Base-by-base conservation (phyloP, 30 jellyfish, hydroid and myxozoan species). In the Nemopilema nomurai region DNA sequence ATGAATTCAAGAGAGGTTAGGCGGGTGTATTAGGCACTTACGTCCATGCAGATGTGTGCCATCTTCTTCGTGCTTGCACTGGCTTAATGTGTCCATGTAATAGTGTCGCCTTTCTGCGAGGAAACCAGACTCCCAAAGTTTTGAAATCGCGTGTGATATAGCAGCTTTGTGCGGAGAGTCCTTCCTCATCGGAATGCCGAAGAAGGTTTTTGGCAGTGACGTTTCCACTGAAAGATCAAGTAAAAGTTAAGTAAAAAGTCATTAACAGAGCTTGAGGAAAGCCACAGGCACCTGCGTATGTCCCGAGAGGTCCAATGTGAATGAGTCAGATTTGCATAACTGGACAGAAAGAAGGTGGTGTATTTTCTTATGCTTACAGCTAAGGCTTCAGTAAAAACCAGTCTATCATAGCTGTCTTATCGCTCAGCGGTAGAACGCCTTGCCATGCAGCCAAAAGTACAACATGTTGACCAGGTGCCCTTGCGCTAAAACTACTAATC, bases 101-200 rank as follows among this genome's bases (percentile, higher is more conserved):
- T 71, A 24, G 4, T 28, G 17, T 1, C 69, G 30, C 20, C 85
- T 57, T 29, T 32, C 76, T 28, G 63, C 79, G 22, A 82, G 52
- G 41, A 49, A 82, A 27, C 85, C 85, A 28, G 85, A 32, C 31
- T 82, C 91, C 69, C 9, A 51, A 28, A 82, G 63, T 30, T 29
- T 82, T 20, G 79, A 19, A 27, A 82, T 57, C 41, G 80, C 91
- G 51, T 82, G 62, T 50, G 91, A 82, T 19, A 82, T 53, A 7
- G 91, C 84, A 32, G 49, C 33, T 53, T 70, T 51, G 13, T 31
- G 27, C 64, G 50, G 69, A 32, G 91, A 82, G 21, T 71, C 71
- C 66, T 41, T 72, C 0, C 85, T 31, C 16, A 82, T 85, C 8
- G 91, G 91, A 25, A 82, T 13, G 8, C 77, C 84, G 63, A 75